Conservation (phyloP, 2,113 vertebrate genomes). For the Dicrurus megarhynchus region DNA sequence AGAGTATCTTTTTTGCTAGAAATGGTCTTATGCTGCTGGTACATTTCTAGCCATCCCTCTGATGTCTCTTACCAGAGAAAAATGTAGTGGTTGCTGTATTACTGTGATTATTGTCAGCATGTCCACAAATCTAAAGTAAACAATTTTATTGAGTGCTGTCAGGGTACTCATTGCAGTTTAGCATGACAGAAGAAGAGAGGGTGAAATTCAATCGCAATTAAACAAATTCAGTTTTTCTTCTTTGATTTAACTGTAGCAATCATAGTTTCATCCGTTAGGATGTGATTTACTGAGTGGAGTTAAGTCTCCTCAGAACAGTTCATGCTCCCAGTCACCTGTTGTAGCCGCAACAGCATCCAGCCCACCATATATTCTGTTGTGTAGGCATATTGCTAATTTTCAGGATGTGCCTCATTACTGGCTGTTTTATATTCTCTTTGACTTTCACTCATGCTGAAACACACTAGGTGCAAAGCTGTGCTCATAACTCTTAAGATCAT, state of each 20-base stretch:
- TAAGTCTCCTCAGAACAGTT: not conserved
- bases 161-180: not conserved
- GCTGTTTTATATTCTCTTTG: not conserved
- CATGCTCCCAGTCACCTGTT: not conserved
- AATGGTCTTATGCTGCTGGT: not conserved
- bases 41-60: not conserved
- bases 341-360: not conserved
- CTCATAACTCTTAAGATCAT: not conserved
- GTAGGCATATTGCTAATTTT: not conserved
- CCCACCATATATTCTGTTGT: not conserved
- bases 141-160: not conserved
- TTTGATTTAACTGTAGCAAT: not conserved
- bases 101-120: not conserved
- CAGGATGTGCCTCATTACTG: not conserved
- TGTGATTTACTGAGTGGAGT: not conserved
- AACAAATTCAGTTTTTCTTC: not conserved
- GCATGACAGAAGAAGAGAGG: not conserved
- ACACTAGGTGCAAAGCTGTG: not conserved
- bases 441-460: not conserved
- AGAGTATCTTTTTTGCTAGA: not conserved
- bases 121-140: not conserved
- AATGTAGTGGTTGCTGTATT: not conserved
- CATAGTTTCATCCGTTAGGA: not conserved
- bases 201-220: not conserved
- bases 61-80: not conserved